Evolutionary conservation across 2,888 invertebrate genomes (phyloP), one percentile per base, ranked within the genome.

Genomic region (Limnephilus auricula): DNA sequence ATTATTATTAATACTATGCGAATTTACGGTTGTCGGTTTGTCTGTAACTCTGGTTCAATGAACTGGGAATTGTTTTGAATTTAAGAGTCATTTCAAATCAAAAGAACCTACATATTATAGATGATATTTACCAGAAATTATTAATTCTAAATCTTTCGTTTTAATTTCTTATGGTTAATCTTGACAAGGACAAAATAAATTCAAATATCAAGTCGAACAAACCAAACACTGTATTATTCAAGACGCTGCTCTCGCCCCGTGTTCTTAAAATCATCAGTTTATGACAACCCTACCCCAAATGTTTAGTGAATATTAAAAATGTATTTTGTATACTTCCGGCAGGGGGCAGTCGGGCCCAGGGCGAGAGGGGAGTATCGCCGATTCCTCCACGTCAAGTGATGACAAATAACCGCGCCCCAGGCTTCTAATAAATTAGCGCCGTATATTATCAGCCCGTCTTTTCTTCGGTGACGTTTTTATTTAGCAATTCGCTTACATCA

Each of bases 391-490:
- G 89, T 88, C 90, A 37, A 89, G 92, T 89, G 92, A 92, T 91
- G 92, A 92, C 92, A 92, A 92, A 92, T 89, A 90, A 90, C 79
- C 90, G 89, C 92, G 79, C 91, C 92, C 83, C 65, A 90, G 89
- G 92, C 90, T 65, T 79, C 90, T 90, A 90, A 92, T 92, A 92
- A 92, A 92, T 92, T 90, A 89, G 89, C 88, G 84, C 90, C 80
- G 89, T 92, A 92, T 90, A 92, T 91, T 90, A 90, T 90, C 40
- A 80, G 32, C 18, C 37, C 88, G 82, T 82, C 82, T 82, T 90
- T 34, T 84, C 78, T 32, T 86, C 90, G 90, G 91, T 92, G 92
- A 91, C 91, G 92, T 91, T 92, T 92, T 92, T 92, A 92, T 92
- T 92, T 87, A 82, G 85, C 92, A 90, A 83, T 92, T 91, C 88